Evolutionary conservation across 1,140 invertebrate genomes (phyloP).

Genomic region (Lordiphosa mommai): DNA sequence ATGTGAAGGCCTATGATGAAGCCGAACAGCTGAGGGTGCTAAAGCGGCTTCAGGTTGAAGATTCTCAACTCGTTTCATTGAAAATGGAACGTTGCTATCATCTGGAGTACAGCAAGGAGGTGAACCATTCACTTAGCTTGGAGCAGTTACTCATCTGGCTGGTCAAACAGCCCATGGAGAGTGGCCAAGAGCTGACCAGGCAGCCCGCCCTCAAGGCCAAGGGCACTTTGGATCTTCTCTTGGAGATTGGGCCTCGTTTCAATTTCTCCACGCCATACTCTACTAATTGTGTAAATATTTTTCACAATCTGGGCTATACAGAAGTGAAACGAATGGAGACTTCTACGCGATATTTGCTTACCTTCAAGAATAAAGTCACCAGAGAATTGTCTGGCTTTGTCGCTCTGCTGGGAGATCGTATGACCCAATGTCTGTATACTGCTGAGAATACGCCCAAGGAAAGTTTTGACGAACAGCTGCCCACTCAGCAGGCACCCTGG

Average conservation of each 20-base stretch:
- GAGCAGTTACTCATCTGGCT: slow-evolving; percentile 87
- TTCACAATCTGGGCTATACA: slow-evolving; percentile 88
- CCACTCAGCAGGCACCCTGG: slow-evolving; percentile 86
- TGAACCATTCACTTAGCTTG: slow-evolving; percentile 80
- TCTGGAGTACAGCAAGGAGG: slow-evolving; percentile 81
- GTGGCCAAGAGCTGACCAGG: slow-evolving; percentile 81
- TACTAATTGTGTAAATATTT: slow-evolving; percentile 97
- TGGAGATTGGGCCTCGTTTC: slow-evolving; percentile 89
- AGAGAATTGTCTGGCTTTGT: slow-evolving; percentile 81
- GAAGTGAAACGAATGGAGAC: slow-evolving; percentile 89
- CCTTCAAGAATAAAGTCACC: slow-evolving; percentile 74
- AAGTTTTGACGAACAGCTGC: slow-evolving; percentile 85
- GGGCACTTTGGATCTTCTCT: slow-evolving; percentile 17
- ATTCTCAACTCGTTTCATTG: slow-evolving; percentile 66
- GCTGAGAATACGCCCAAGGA: slow-evolving; percentile 85
- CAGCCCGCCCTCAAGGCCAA: slow-evolving; percentile 66
- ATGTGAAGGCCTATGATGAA: slow-evolving; percentile 38
- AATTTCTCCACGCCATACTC: slow-evolving; percentile 97
- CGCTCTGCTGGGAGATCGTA: slow-evolving; percentile 87
- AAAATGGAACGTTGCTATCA: slow-evolving; percentile 90
- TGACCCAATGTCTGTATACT: slow-evolving; percentile 87
- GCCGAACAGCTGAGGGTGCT: slow-evolving; percentile 35
- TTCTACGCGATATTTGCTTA: slow-evolving; percentile 89
- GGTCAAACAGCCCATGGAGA: slow-evolving; percentile 83
- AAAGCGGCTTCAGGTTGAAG: slow-evolving; percentile 31